phyloP scores from a whole-genome alignment of 30 jellyfish, hydroid and myxozoan species.

The Aurelia sp. region DNA sequence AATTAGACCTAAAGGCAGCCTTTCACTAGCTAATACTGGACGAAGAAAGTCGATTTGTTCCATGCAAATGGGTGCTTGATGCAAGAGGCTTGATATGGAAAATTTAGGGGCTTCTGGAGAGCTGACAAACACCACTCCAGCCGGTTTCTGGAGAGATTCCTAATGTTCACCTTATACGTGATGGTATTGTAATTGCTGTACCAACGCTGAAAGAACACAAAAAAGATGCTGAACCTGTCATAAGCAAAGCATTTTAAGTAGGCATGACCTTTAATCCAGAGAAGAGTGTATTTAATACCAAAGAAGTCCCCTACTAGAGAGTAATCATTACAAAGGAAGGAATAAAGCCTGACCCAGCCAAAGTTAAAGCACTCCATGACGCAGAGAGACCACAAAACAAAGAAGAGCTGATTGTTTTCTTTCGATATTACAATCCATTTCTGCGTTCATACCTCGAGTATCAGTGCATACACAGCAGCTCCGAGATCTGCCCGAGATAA shows the following conservation, averaged over 20 bases:
- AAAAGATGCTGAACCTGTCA: background rate
- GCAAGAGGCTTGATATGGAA: constrained; percentile 76
- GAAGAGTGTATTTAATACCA: constrained; percentile 51
- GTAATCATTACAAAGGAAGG: constrained; percentile 58
- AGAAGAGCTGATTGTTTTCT: constrained; percentile 65
- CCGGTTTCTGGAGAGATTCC: too few species aligned
- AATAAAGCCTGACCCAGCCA: constrained; percentile 70
- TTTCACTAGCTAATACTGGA: constrained; percentile 60
- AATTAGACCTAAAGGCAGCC: constrained; percentile 77
- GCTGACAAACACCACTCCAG: background rate
- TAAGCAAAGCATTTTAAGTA: background rate
- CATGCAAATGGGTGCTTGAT: constrained; percentile 71
- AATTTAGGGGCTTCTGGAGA: constrained; percentile 66
- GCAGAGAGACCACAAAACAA: constrained; percentile 54
- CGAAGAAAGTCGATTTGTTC: constrained; percentile 63
- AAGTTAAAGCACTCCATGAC: constrained; percentile 44
- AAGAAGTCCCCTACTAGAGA: constrained; percentile 73
- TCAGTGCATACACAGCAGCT: constrained; percentile 33
- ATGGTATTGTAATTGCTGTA: constrained; percentile 48
- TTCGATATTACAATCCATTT: constrained; percentile 56
- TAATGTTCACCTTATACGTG: too few species aligned
- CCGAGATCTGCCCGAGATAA: too few species aligned
- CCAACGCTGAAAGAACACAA: constrained; percentile 34
- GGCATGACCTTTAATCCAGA: constrained; percentile 67
- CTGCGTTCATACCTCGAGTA: constrained; percentile 47